Base-by-base conservation (phyloP, 1,140 invertebrate genomes). In the Macrocentrus cingulum region DNA sequence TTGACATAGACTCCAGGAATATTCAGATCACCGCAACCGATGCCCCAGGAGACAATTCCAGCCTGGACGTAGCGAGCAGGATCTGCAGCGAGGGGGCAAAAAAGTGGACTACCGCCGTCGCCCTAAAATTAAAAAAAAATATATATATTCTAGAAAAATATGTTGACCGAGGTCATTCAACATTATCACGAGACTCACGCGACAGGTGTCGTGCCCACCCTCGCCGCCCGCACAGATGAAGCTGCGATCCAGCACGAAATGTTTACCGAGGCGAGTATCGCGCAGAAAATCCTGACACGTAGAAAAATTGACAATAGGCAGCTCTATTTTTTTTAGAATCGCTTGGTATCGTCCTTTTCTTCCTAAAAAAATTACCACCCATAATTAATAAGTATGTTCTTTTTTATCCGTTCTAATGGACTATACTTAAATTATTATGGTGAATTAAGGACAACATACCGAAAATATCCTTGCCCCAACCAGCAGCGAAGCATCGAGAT, bases 241-340 rank as follows among this genome's bases (percentile, higher is more conserved):
- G 29, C 81, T 83, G 1, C 74, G 59, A 56, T 87, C 75, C 1
- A 88, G 70, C 41, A 65, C 48, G 56, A 85, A 88, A 58, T 77
- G 76, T 3, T 63, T 63, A 16, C 85, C 85, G 2, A 88, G 69
- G 56, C 84, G 72, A 0, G 85, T 87, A 3, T 67, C 73, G 32
- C 83, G 71, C 2, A 87, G 64, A 34, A 75, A 63, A 0, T 72
- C 59, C 66, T 89, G 79, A 60, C 90, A 92, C 1, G 60, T 60
- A 1, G 71, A 51, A 4, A 75, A 72, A 1, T 77, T 74, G 0
- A 91, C 85, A 3, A 87, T 70, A 2, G 87, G 87, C 3, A 91
- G 64, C 23, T 88, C 84, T 16, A 88, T 82, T 72, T 82, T 87
- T 66, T 90, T 91, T 68, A 91, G 66, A 8, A 91, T 87, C n/a